Conservation (phyloP, 2,797 vertebrate genomes). For the Strix occidentalis region DNA sequence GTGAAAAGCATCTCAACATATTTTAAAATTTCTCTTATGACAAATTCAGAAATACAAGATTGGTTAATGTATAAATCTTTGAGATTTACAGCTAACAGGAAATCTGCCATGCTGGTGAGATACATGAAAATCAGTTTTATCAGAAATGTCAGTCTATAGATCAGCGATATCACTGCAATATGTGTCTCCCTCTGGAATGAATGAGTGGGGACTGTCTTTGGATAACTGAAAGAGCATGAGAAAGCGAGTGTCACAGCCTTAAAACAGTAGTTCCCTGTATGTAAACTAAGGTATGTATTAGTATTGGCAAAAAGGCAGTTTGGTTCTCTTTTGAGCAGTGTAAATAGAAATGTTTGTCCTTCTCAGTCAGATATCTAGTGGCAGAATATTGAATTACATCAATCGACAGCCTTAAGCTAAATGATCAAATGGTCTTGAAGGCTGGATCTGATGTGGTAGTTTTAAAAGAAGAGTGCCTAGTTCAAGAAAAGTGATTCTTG, state of each 20-base stretch:
- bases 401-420: background rate
- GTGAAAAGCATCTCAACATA: background rate
- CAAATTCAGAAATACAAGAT: background rate
- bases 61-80: background rate
- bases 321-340: background rate
- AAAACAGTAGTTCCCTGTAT: background rate
- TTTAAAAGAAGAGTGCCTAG: background rate
- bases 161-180: background rate
- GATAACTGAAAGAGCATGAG: background rate
- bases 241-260: background rate
- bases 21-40: background rate
- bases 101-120: background rate
- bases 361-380: background rate
- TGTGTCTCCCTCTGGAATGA: background rate
- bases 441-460: background rate
- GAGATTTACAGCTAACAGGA: background rate
- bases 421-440: background rate
- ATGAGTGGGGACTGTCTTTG: background rate
- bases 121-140: background rate
- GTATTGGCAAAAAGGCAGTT: background rate
- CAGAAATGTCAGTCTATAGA: background rate
- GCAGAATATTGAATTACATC: background rate
- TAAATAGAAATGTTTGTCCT: background rate
- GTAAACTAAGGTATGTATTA: background rate
- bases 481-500: background rate